Conservation (phyloP, 2,888 invertebrate genomes). For the Smittia aterrima region DNA sequence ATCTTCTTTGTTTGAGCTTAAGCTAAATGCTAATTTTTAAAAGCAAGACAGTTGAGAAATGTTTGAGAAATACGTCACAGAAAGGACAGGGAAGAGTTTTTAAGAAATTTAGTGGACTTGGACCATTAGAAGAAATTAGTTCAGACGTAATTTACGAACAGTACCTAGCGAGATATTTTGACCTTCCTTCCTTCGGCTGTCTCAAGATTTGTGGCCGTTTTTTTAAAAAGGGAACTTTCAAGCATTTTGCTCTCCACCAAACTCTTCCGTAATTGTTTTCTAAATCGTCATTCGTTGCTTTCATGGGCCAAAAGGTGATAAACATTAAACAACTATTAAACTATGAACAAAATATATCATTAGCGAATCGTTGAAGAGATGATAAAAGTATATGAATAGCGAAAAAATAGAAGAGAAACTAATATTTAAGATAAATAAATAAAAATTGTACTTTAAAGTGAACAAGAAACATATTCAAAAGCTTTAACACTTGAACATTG, state of each 20-base stretch:
- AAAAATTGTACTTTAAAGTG: constrained; percentile 1
- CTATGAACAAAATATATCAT: background rate
- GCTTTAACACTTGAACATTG: constrained; percentile 4
- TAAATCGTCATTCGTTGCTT: background rate
- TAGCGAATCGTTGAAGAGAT: constrained; percentile 6
- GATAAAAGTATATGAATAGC: constrained; percentile 3
- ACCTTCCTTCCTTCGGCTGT: background rate
- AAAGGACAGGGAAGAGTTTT: no score
- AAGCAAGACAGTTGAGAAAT: no score
- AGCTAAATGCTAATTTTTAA: no score
- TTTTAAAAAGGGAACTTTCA: no score
- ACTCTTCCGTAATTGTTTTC: background rate
- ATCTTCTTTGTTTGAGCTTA: no score
- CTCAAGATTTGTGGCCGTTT: no score
- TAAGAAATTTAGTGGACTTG: no score
- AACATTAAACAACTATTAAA: background rate
- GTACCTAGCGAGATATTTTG: background rate
- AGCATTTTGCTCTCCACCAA: background rate
- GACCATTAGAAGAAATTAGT: no score
- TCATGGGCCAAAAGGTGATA: constrained; percentile 8
- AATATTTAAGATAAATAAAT: background rate
- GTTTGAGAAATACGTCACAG: no score
- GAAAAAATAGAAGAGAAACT: background rate
- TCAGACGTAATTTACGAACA: no score
- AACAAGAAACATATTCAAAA: constrained; percentile 8